phyloP scores from a whole-genome alignment of 2,113 vertebrate genomes.

The Phodopus roborovskii region DNA sequence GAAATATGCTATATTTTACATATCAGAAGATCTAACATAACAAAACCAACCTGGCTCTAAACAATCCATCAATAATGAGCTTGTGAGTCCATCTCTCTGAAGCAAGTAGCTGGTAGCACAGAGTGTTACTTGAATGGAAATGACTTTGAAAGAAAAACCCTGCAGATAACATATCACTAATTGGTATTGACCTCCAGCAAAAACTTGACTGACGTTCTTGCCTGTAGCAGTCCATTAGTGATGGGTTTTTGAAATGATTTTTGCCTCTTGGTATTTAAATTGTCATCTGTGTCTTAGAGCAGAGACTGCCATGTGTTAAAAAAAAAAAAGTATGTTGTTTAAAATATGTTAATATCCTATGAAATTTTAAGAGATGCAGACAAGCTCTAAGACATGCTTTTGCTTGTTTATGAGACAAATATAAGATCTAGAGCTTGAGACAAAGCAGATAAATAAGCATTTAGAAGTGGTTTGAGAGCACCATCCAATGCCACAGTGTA shows the following conservation, averaged over 20 bases:
- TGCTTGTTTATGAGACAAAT: not conserved
- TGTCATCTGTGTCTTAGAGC: slow-evolving; percentile 56
- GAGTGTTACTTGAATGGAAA: slow-evolving; percentile 63
- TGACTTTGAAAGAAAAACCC: slow-evolving; percentile 62
- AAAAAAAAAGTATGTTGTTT: not conserved
- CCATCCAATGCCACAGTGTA: not conserved
- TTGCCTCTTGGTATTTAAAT: slow-evolving; percentile 57
- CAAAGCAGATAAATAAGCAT: not conserved
- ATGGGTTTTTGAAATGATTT: slow-evolving; percentile 57
- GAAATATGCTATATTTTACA: slow-evolving; percentile 62
- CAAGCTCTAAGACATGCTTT: not conserved
- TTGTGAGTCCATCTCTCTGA: slow-evolving; percentile 37
- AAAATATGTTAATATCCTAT: slow-evolving; percentile 14
- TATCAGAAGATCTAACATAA: slow-evolving; percentile 59
- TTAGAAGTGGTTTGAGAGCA: not conserved
- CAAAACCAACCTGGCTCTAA: slow-evolving; percentile 32
- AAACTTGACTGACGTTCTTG: slow-evolving; percentile 38
- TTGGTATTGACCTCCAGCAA: slow-evolving; percentile 73
- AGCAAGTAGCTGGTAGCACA: not conserved
- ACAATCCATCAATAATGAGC: slow-evolving; percentile 46
- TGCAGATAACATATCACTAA: slow-evolving; percentile 68
- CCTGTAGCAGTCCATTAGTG: slow-evolving; percentile 40
- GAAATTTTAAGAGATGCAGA: not conserved
- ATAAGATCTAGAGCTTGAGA: slow-evolving; percentile 8
- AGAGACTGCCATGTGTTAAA: slow-evolving; percentile 21